Evolutionary conservation across 2,888 invertebrate genomes (phyloP).

Genomic region (Hirtodrosophila duncani): DNA sequence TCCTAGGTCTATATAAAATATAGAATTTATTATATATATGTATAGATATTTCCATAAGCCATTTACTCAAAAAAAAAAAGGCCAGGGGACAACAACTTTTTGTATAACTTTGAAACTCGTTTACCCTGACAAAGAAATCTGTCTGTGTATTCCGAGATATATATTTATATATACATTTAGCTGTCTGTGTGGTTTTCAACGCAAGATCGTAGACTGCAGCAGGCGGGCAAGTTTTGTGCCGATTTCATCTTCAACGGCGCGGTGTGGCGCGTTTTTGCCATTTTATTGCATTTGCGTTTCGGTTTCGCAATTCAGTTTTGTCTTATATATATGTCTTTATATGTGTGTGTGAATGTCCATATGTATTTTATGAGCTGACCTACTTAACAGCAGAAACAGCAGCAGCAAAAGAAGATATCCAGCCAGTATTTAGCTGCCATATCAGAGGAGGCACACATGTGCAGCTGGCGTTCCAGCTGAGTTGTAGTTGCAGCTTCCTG

Average conservation of each 20-base stretch:
- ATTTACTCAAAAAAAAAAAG: too few species aligned
- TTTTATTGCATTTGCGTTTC: not conserved
- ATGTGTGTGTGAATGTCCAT: not conserved
- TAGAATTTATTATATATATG: not conserved
- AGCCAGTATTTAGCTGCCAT: constrained; percentile 1
- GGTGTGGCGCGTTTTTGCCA: not conserved
- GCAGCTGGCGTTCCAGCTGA: constrained; percentile 11
- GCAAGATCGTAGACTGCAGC: too few species aligned
- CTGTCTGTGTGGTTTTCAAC: too few species aligned
- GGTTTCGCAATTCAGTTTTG: constrained; percentile 10
- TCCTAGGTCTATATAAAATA: too few species aligned
- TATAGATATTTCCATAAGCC: too few species aligned
- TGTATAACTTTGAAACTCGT: constrained; percentile 15
- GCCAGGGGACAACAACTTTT: not conserved
- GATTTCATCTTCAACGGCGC: too few species aligned
- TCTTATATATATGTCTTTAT: not conserved
- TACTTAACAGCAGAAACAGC: constrained; percentile 12
- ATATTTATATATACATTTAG: too few species aligned
- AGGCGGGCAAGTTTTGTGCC: too few species aligned
- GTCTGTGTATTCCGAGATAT: not conserved
- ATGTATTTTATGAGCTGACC: constrained; percentile 24
- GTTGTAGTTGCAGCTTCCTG: not conserved
- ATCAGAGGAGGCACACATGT: constrained; percentile 11
- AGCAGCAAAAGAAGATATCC: not conserved
- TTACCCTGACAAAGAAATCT: constrained; percentile 8